These are phyloP conservation scores for Synchiropus splendidus DNA, from an alignment of 2,113 vertebrate species.

Conservation along the genomic window DNA sequence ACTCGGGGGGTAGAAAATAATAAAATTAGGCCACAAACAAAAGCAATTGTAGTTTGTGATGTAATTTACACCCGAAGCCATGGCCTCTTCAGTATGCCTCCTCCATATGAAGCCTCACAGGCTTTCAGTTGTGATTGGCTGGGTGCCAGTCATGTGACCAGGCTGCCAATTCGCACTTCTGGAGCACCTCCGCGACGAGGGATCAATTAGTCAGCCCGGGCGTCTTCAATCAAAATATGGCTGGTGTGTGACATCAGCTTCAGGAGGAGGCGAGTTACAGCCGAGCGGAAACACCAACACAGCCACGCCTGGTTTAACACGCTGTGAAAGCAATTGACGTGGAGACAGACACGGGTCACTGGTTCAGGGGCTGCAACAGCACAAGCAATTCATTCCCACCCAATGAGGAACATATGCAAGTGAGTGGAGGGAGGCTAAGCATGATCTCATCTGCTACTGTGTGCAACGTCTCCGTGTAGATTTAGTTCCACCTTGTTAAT, in stretches of 20 bases:
- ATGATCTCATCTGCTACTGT: neutral
- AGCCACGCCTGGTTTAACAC: constrained; percentile 68
- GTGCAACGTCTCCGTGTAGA: too few species aligned
- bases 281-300: constrained; percentile 68
- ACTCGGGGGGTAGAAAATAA: too few species aligned
- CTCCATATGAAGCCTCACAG: too few species aligned
- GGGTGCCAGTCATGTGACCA: constrained; percentile 28
- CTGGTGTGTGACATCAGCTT: constrained; percentile 39
- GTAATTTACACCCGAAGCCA: too few species aligned
- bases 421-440: neutral
- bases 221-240: constrained; percentile 48
- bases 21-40: too few species aligned
- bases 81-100: too few species aligned
- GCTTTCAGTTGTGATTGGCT: constrained; percentile 58
- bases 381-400: constrained; percentile 61
- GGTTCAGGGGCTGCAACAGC: constrained; percentile 56
- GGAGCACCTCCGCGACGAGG: constrained; percentile 32
- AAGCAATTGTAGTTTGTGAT: too few species aligned
- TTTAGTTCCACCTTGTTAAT: too few species aligned
- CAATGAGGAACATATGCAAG: neutral
- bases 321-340: constrained; percentile 66
- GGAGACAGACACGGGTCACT: constrained; percentile 57
- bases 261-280: constrained; percentile 73
- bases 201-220: constrained; percentile 53
- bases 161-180: constrained; percentile 36